phyloP scores from a whole-genome alignment of 2,888 invertebrate species.

The Tachina fera region DNA sequence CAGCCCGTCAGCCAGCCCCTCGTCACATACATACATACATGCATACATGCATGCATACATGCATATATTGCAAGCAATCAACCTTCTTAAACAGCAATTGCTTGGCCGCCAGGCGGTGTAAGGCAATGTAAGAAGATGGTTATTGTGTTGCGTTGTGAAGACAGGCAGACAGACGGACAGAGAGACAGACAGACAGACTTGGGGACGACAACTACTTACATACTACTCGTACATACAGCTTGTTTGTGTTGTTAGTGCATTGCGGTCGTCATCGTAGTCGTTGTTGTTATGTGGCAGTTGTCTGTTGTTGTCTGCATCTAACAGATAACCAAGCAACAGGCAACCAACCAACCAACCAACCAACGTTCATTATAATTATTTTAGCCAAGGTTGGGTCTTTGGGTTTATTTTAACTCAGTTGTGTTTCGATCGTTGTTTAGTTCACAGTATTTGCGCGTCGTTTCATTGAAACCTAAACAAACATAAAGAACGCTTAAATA shows the following conservation, averaged over 20 bases:
- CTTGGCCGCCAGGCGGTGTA: constrained; percentile 28
- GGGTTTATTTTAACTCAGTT: constrained; percentile 67
- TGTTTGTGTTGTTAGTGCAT: constrained; percentile 35
- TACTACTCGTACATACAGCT: neutral
- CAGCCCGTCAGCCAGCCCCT: constrained; percentile 40
- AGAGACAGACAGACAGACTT: constrained; percentile 45
- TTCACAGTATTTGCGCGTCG: constrained; percentile 63
- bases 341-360: constrained; percentile 15
- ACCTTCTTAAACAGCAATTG: constrained; percentile 49
- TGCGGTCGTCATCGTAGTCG: constrained; percentile 38
- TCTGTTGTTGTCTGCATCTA: constrained; percentile 71
- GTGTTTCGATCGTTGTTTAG: constrained; percentile 66
- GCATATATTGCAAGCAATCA: constrained; percentile 9
- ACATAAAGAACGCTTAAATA: constrained; percentile 7
- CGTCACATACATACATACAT: constrained; percentile 12
- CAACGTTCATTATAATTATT: constrained; percentile 53
- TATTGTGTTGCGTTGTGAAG: neutral
- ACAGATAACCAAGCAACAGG: constrained; percentile 71
- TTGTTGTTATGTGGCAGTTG: constrained; percentile 51
- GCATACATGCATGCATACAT: constrained; percentile 30
- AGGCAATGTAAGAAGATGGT: constrained; percentile 24
- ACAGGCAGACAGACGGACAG: constrained; percentile 35
- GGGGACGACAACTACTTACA: constrained; percentile 51
- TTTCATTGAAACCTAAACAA: neutral
- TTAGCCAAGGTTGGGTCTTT: constrained; percentile 71